Conservation (phyloP, 1,140 invertebrate species). For the Drosophila azteca region DNA sequence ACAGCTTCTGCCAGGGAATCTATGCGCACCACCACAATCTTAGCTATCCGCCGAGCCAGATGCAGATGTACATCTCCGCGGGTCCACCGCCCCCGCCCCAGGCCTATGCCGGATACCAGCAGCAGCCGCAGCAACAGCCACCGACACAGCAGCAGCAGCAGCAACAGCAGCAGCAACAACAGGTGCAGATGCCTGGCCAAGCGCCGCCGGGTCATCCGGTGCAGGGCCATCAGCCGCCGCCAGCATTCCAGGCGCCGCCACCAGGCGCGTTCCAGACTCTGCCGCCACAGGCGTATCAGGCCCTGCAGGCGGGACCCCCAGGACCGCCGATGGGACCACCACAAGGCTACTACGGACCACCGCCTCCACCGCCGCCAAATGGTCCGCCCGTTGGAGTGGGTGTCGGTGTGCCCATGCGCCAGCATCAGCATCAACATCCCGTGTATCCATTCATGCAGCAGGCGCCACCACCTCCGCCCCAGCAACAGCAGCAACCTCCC, state of each 20-base stretch:
- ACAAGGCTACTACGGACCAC: conserved; percentile 69
- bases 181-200: conserved; percentile 48
- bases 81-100: conserved; percentile 84
- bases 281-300: conserved; percentile 83
- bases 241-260: conserved; percentile 57
- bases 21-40: conserved; percentile 81
- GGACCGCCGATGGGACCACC: conserved; percentile 81
- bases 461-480: conserved; percentile 55
- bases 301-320: conserved; percentile 84
- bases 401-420: conserved; percentile 39
- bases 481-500: conserved; percentile 51
- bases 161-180: conserved; percentile 63
- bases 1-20: conserved; percentile 79
- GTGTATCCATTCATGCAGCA: conserved; percentile 76
- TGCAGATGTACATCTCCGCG: conserved; percentile 85
- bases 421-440: conserved; percentile 56
- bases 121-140: conserved; percentile 48
- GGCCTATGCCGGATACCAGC: conserved; percentile 82
- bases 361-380: conserved; percentile 69
- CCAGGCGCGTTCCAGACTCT: conserved; percentile 63
- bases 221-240: conserved; percentile 58
- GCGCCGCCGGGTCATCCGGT: conserved; percentile 57
- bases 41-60: conserved; percentile 81
- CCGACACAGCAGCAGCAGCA: conserved; percentile 57
- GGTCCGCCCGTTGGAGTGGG: conserved; percentile 59